A percentile compares a stretch with the other conserved stretches of the same genome.
Conservation (phyloP, 1,140 invertebrate species). For the Philaenus spumarius region DNA sequence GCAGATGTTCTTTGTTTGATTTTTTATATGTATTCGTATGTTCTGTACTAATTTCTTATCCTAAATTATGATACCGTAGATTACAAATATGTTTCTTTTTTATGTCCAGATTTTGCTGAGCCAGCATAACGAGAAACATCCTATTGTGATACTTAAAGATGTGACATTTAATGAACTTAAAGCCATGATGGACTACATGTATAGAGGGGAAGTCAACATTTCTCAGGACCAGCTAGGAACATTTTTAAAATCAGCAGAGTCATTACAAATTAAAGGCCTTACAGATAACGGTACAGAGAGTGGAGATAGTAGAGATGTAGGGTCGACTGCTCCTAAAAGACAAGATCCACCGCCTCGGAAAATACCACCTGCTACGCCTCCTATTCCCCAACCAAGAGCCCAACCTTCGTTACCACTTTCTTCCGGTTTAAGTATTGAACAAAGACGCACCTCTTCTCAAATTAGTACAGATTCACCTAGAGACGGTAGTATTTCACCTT, state of each 20-base stretch:
- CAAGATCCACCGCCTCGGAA: conserved; percentile 6
- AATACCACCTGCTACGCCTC: background rate
- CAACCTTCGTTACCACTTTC: no score
- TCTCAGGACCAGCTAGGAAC: conserved; percentile 85
- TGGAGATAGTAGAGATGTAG: conserved; percentile 20
- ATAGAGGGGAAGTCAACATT: conserved; percentile 89
- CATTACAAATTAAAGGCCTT: conserved; percentile 84
- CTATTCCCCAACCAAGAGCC: background rate
- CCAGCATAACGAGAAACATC: conserved; percentile 84
- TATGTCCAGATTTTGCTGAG: conserved; percentile 69
- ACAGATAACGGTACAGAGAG: conserved; percentile 53
- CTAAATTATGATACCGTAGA: no score
- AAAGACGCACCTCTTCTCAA: background rate
- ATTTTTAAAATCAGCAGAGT: conserved; percentile 82
- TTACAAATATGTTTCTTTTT: conserved; percentile 18
- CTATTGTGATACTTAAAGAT: conserved; percentile 86
- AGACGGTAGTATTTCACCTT: conserved; percentile 16
- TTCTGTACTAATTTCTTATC: no score
- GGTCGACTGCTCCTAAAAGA: conserved; percentile 11
- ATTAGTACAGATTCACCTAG: conserved; percentile 4
- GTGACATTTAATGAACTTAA: conserved; percentile 85
- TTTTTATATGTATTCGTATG: no score
- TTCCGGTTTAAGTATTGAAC: background rate
- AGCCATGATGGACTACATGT: conserved; percentile 93
- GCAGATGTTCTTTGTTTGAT: no score